phyloP scores from a whole-genome alignment of 35 echinoderm and acorn worm species.

The Ptychodera flava region DNA sequence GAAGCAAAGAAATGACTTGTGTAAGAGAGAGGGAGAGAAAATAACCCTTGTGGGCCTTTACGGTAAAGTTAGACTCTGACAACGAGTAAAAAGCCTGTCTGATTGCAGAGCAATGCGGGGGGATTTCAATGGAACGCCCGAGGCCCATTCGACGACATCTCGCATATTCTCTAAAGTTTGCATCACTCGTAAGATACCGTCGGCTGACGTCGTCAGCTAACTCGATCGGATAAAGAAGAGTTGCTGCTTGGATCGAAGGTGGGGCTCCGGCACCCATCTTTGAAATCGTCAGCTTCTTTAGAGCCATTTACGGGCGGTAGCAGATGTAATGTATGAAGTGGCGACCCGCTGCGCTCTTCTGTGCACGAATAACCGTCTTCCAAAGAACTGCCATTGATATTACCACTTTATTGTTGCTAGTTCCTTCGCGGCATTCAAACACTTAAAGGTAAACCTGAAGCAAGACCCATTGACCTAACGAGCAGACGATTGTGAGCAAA shows the following conservation, averaged over 20 bases:
- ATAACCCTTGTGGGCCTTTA: not conserved
- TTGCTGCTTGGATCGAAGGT: no score
- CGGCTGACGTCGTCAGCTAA: no score
- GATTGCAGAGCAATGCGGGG: not conserved
- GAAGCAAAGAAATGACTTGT: not conserved
- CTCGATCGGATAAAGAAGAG: no score
- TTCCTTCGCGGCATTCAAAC: not conserved
- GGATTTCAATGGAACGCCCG: not conserved
- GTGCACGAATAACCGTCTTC: not conserved
- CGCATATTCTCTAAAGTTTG: no score
- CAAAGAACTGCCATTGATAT: not conserved
- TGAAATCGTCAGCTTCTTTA: no score
- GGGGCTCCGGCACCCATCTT: no score
- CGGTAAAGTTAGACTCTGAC: not conserved
- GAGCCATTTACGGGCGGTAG: no score
- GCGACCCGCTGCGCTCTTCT: not conserved
- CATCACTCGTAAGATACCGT: no score
- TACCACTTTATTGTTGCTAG: not conserved
- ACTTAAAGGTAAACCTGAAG: not conserved
- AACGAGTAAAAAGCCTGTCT: not conserved
- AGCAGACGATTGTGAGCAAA: no score
- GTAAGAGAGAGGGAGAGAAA: not conserved
- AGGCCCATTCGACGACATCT: no score
- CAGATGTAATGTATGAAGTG: no score
- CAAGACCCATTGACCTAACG: no score